Conservation (phyloP, 1,140 invertebrate genomes). For the Thrips palmi region DNA sequence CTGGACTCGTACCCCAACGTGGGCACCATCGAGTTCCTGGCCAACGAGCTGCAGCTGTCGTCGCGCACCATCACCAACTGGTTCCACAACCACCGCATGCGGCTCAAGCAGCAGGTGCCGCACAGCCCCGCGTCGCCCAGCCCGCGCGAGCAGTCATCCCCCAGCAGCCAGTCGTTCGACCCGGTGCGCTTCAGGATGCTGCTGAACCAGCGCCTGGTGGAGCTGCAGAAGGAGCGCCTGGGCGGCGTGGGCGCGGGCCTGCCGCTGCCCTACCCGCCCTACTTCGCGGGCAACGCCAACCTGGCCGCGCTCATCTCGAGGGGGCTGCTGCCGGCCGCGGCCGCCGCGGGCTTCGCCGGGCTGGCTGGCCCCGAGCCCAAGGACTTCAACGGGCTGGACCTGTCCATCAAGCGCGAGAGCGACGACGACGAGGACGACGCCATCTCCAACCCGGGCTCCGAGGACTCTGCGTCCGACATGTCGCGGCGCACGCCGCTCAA, state of each 20-base stretch:
- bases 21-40: constrained; percentile 86
- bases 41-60: constrained; percentile 75
- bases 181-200: constrained; percentile 76
- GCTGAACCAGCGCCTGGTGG: constrained; percentile 68
- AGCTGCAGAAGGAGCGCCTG: constrained; percentile 65
- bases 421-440: constrained; percentile 54
- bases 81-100: constrained; percentile 99
- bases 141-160: constrained; percentile 32
- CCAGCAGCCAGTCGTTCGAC: constrained; percentile 41
- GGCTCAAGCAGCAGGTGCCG: constrained; percentile 77
- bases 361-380: constrained; percentile 46
- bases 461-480: constrained; percentile 39
- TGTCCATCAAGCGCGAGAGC: constrained; percentile 62
- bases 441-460: constrained; percentile 56
- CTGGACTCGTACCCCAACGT: constrained; percentile 93
- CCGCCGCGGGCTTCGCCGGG: constrained; percentile 28
- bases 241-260: constrained; percentile 35
- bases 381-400: constrained; percentile 56
- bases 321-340: constrained; percentile 33
- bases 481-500: constrained; percentile 27
- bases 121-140: constrained; percentile 47
- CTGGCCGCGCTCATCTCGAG: constrained; percentile 48
- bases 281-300: constrained; percentile 50
- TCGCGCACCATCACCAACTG: constrained; percentile 95
- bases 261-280: constrained; percentile 51